Base-by-base conservation (phyloP, 2,888 invertebrate species). In the Leptothorax acervorum region DNA sequence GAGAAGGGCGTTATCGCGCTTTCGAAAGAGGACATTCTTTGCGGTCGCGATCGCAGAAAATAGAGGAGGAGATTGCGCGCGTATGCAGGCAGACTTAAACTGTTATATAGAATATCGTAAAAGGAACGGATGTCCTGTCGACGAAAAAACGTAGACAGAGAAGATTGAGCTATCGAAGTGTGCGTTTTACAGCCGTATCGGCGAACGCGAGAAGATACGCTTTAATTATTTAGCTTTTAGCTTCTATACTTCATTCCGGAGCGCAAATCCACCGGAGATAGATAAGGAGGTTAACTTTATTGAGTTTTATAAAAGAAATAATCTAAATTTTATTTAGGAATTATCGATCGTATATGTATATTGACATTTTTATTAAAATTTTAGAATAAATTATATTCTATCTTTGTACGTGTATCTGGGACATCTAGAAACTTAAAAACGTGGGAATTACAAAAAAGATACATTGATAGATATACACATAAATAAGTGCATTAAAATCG, bases 11-110 rank as follows among this genome's bases (percentile, higher is more conserved):
- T 66, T 57, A 45, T 23, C 57, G 70, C 23, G n/a, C 48, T 60
- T 39, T 57, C 18, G n/a, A 68, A 70, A 79, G 70, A 60, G 71
- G 48, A 71, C 18, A 60, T 81, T 71, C 48, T 62, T 71, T 23
- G 79, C 18, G 60, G 57, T 48, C 48, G 35, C 57, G 48, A 81
- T 68, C 70, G 18, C 48, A 39, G 79, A 48, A 70, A 70, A 60
- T 62, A 48, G 48, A 62, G 57, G 15, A 31, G 28, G 39, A 78
- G 55, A 78, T 78, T 68, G 68, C 35, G 35, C 45, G n/a, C 15
- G 3, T 78, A 68, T 18, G 18, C 39, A 57, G 31, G 8, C 28
- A 55, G 53, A 11, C 48, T 45, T 51, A 62, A 68, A 78, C 3
- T 51, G 18, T 45, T 62, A 60, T 42, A 35, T 15, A 31, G 35